Percentiles rank a stretch among this genome's conserved stretches.
Conservation (phyloP, 2,888 invertebrate species). For the Leucania comma region DNA sequence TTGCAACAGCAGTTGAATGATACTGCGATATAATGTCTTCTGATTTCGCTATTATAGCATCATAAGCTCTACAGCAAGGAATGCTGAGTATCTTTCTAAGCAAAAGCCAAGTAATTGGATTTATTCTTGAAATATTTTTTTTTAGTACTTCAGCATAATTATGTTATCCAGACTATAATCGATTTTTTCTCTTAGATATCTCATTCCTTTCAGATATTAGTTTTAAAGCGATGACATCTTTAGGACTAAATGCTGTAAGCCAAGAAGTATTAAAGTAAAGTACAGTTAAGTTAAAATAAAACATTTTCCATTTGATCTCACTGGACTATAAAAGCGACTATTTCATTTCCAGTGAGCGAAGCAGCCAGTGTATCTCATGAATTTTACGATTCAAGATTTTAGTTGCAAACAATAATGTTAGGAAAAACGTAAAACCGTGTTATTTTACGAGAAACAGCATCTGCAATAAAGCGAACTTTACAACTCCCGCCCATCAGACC, state of each 20-base stretch:
- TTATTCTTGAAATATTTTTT: background rate
- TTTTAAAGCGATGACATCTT: too few relatives aligned
- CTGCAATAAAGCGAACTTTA: slow-evolving; percentile 63
- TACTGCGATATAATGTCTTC: slow-evolving; percentile 26
- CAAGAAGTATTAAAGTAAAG: background rate
- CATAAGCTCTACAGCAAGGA: slow-evolving; percentile 17
- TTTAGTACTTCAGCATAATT: background rate
- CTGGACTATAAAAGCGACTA: slow-evolving; percentile 32
- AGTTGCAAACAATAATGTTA: slow-evolving; percentile 56
- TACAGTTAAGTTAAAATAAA: slow-evolving; percentile 27
- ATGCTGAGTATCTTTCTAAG: background rate
- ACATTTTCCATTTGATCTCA: slow-evolving; percentile 19
- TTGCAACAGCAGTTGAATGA: slow-evolving; percentile 43
- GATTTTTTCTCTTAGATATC: background rate
- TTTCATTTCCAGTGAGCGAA: slow-evolving; percentile 30
- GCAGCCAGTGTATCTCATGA: slow-evolving; percentile 34
- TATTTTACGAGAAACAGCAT: slow-evolving; percentile 59
- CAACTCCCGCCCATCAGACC: slow-evolving; percentile 42
- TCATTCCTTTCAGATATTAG: too few relatives aligned
- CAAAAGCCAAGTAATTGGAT: background rate
- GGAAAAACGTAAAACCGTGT: slow-evolving; percentile 45
- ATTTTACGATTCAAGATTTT: slow-evolving; percentile 52
- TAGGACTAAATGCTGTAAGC: background rate
- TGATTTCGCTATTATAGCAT: slow-evolving; percentile 48
- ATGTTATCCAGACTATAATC: too few relatives aligned